A percentile compares a stretch with the other conserved stretches of the same genome.
Evolutionary conservation across 2,113 vertebrate species (phyloP).

Genomic region (Pica pica): DNA sequence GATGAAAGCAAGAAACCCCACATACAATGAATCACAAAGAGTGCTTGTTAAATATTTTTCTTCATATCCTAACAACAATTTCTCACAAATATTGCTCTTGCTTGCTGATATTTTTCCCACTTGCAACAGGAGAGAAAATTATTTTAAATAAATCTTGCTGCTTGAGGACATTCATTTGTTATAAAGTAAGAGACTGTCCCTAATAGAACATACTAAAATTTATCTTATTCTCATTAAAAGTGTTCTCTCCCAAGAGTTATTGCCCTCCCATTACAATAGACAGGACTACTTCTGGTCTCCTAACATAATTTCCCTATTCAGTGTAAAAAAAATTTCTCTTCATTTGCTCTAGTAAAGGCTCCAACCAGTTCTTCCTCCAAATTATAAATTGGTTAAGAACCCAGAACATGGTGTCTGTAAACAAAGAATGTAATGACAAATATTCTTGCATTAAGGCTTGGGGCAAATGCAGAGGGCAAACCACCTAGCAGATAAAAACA

Average conservation of each 20-base stretch:
- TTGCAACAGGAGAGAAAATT: neutral
- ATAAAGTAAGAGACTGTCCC: neutral
- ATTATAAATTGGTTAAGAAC: neutral
- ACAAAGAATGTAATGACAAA: neutral
- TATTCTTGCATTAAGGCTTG: neutral
- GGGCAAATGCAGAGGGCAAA: neutral
- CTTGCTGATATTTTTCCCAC: neutral
- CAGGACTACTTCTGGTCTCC: neutral
- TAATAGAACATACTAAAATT: neutral
- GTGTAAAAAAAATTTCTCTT: neutral
- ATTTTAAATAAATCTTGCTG: neutral
- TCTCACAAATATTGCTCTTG: neutral
- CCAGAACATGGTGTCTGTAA: neutral
- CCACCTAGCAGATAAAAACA: neutral
- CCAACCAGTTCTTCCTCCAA: neutral
- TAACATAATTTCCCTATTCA: neutral
- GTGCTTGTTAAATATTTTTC: neutral
- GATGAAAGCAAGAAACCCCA: constrained; percentile 1
- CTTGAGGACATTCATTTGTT: neutral
- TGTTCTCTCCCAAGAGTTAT: neutral
- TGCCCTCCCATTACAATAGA: neutral
- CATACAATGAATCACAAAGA: neutral
- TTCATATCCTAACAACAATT: neutral
- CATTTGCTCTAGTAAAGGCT: neutral
- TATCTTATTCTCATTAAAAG: neutral